phyloP scores from a whole-genome alignment of 2,113 vertebrate species.

The Megalops atlanticus region DNA sequence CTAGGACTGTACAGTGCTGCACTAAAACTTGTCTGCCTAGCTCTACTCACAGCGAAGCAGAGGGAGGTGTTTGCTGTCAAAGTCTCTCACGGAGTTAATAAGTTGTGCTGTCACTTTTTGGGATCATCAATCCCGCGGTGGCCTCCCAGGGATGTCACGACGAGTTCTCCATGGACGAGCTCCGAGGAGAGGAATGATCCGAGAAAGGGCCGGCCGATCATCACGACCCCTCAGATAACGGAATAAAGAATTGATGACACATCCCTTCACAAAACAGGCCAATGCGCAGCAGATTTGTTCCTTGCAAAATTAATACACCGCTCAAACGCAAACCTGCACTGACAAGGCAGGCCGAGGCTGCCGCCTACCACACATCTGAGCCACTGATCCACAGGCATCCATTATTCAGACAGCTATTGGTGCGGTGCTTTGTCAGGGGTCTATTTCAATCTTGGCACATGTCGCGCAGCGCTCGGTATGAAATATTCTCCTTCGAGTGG shows the following conservation, averaged over 20 bases:
- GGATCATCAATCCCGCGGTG: constrained; percentile 4
- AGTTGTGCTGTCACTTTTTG: neutral
- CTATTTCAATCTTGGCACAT: constrained; percentile 8
- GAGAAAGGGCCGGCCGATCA: constrained; percentile 5
- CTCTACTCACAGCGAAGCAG: neutral
- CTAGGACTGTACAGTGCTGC: neutral
- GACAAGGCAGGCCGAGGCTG: constrained; percentile 29
- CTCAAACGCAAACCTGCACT: constrained; percentile 27
- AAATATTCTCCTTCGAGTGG: neutral
- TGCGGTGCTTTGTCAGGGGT: constrained; percentile 22
- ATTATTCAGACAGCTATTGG: constrained; percentile 36
- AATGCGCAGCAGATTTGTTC: constrained; percentile 38
- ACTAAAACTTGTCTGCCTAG: neutral
- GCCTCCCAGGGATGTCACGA: neutral
- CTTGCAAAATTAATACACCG: constrained; percentile 40
- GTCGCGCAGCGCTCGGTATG: neutral
- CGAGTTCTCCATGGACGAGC: constrained; percentile 11
- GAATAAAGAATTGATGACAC: constrained; percentile 29
- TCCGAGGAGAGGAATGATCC: constrained; percentile 29
- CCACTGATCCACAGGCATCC: constrained; percentile 17
- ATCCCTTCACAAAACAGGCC: neutral
- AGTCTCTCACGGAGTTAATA: neutral
- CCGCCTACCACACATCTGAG: neutral
- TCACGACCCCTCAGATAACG: constrained; percentile 26
- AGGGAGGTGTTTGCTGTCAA: neutral